Conservation (phyloP, 2,113 vertebrate species). For the Seriola dumerili region DNA sequence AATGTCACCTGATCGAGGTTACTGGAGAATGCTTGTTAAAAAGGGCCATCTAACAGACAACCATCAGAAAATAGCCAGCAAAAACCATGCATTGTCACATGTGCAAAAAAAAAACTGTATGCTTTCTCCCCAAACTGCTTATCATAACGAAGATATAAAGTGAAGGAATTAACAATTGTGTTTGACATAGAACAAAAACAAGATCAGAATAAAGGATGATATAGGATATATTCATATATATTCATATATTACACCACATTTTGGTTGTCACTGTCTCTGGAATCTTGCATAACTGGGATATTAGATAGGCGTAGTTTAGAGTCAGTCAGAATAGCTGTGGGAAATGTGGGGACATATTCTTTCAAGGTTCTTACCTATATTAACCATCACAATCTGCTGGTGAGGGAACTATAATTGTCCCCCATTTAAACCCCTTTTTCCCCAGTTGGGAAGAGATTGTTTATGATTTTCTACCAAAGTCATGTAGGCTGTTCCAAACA, state of each 20-base stretch:
- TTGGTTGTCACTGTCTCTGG: constrained; percentile 71
- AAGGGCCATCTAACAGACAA: constrained; percentile 39
- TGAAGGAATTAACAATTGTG: constrained; percentile 32
- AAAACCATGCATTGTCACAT: constrained; percentile 73
- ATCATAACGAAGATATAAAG: constrained; percentile 28
- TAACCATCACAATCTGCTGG: constrained; percentile 71
- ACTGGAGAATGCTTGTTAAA: constrained; percentile 54
- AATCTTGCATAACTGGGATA: constrained; percentile 71
- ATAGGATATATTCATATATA: constrained; percentile 68
- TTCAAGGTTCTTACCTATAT: constrained; percentile 42
- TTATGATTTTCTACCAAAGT: constrained; percentile 33
- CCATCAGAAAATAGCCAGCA: constrained; percentile 31
- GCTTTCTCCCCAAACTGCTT: constrained; percentile 40
- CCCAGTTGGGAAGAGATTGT: not conserved
- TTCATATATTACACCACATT: constrained; percentile 71
- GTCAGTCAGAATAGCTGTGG: constrained; percentile 53
- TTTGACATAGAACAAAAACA: constrained; percentile 51
- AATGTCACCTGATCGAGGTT: constrained; percentile 44
- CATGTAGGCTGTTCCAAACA: constrained; percentile 30
- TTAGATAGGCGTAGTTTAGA: constrained; percentile 44
- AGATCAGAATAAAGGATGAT: constrained; percentile 55
- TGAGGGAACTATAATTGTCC: constrained; percentile 42
- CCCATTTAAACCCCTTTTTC: constrained; percentile 18
- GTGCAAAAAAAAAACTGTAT: constrained; percentile 53
- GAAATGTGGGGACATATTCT: constrained; percentile 49